Evolutionary conservation across 2,797 vertebrate genomes (phyloP).

Genomic region (Bucorvus abyssinicus): DNA sequence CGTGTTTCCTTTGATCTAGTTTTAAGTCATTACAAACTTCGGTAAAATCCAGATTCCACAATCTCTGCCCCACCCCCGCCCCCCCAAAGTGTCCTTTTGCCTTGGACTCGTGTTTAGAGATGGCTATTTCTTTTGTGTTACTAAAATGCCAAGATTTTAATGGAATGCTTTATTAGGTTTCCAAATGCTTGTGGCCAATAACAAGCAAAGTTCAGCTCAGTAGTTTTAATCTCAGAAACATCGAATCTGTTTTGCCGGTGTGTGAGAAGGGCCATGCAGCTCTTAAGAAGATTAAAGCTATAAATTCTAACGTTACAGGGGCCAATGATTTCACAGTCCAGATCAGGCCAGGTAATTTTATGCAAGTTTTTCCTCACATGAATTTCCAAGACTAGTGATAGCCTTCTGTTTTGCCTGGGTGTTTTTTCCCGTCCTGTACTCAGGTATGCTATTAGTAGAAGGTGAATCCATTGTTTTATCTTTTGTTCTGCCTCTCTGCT

Average conservation of each 20-base stretch:
- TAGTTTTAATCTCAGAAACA: conserved; percentile 63
- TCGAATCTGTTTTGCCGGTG: conserved; percentile 49
- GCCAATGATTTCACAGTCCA: conserved; percentile 8
- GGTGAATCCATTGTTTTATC: neutral
- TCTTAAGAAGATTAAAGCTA: conserved; percentile 60
- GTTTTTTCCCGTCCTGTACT: neutral
- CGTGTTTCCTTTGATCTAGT: neutral
- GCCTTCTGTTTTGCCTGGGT: conserved; percentile 22
- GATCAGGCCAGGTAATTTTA: neutral
- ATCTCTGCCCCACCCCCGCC: neutral
- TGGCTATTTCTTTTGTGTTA: conserved; percentile 70
- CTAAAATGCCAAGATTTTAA: conserved; percentile 74
- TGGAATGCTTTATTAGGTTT: conserved; percentile 73
- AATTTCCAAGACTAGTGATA: conserved; percentile 25
- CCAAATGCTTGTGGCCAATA: conserved; percentile 67
- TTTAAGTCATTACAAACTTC: conserved; percentile 30
- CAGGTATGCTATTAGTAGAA: neutral
- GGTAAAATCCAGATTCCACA: conserved; percentile 29
- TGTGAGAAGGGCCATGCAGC: conserved; percentile 58
- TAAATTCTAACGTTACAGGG: conserved; percentile 54
- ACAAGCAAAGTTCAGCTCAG: conserved; percentile 63
- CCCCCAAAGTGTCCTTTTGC: neutral
- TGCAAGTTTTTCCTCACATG: conserved; percentile 16
- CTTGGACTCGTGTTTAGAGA: conserved; percentile 66
- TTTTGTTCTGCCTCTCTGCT: conserved; percentile 35